Percentiles rank a stretch among this genome's conserved stretches.
Conservation (phyloP, 1,140 invertebrate species). For the Phthorimaea operculella region DNA sequence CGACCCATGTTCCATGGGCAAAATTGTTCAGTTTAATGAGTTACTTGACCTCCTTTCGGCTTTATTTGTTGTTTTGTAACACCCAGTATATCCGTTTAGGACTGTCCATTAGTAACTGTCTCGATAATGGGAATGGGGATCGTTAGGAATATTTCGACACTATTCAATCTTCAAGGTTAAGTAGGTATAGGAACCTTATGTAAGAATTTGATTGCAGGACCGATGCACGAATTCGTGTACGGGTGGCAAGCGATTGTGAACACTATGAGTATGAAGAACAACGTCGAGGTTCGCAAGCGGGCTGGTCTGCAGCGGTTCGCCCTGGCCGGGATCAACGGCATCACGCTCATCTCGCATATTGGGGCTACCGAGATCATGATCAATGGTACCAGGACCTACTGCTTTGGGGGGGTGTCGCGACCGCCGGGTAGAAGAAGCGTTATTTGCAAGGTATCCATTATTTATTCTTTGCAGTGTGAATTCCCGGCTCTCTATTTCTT, state of each 20-base stretch:
- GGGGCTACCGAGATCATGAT: conserved; percentile 61
- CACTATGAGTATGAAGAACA: conserved; percentile 63
- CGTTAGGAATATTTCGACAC: too few species aligned
- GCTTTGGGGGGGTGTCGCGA: conserved; percentile 51
- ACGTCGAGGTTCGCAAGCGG: conserved; percentile 57
- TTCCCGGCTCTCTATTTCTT: too few species aligned
- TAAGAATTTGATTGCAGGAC: conserved; percentile 24
- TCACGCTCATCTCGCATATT: conserved; percentile 52
- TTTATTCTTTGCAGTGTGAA: too few species aligned
- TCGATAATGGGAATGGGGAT: too few species aligned
- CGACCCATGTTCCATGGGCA: too few species aligned
- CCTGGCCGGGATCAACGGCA: conserved; percentile 55
- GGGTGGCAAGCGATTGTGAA: conserved; percentile 60
- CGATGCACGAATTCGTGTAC: conserved; percentile 60
- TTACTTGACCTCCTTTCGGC: too few species aligned
- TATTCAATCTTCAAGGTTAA: too few species aligned
- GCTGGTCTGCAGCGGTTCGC: conserved; percentile 55
- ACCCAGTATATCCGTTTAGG: too few species aligned
- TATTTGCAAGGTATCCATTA: conserved; percentile 46
- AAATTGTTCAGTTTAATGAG: too few species aligned
- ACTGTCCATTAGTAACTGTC: too few species aligned
- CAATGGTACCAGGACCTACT: conserved; percentile 55
- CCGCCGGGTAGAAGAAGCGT: conserved; percentile 50
- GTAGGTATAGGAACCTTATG: too few species aligned
- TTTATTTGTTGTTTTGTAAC: too few species aligned